Evolutionary conservation across 2,888 invertebrate species (phyloP), one percentile per base, ranked within the genome.

Genomic region (Cephalotes varians): DNA sequence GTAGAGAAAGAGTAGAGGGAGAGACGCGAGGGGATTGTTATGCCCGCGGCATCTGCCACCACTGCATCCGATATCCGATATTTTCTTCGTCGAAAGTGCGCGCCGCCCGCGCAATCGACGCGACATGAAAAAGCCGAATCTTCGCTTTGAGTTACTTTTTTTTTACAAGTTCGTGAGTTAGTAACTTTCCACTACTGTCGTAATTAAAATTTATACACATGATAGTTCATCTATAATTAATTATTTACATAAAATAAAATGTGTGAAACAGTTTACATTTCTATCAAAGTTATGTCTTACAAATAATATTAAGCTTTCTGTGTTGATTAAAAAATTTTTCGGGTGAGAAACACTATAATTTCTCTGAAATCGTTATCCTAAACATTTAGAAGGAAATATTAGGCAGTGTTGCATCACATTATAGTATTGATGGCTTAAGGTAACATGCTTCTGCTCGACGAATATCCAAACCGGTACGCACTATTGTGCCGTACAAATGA

Each of bases 1-100:
- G 81, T 64, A 65, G 81, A 84, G 80, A 51, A 62, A 65, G 71
- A 79, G 28, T 34, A 56, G 31, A 44, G 65, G 76, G 9, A 44
- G 31, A 73, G 79, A 40, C n/a, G 60, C 34, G 51, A 69, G 72
- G 85, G 84, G 84, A n/a, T 76, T 86, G 91, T 91, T 91, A 91
- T 91, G 90, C 91, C 83, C 87, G 85, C 87, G 92, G 91, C 92
- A 92, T 92, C 92, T 92, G 91, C 87, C 87, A 89, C 89, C 89
- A 80, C 72, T 82, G 86, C 87, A 90, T 86, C 87, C 88, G 89
- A 92, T 91, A 91, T 91, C 81, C 87, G 89, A 88, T 90, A 89
- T 89, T 91, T 91, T 91, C 89, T 90, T 91, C 84, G 86, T 86
- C 87, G 67, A 65, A 62, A 74, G 85, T 82, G 79, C 12, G 81